Conservation (phyloP, 2,888 invertebrate species). For the Arge pagana region DNA sequence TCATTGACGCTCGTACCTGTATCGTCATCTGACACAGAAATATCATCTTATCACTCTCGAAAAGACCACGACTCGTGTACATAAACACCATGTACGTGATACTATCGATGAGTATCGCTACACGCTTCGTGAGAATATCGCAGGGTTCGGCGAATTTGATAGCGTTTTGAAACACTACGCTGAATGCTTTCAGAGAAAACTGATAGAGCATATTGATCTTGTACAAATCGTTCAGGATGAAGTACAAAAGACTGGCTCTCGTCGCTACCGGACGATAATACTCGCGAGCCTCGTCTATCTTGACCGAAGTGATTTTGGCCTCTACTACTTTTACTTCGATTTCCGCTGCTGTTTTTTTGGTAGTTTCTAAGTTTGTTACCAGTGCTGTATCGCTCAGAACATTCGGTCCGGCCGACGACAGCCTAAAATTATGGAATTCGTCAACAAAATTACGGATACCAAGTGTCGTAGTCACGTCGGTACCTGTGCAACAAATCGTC, state of each 20-base stretch:
- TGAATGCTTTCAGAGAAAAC: conserved; percentile 93
- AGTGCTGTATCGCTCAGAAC: conserved; percentile 88
- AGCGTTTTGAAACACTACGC: conserved; percentile 87
- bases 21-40: conserved; percentile 86
- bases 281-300: conserved; percentile 91
- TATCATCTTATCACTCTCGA: conserved; percentile 89
- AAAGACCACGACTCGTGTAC: conserved; percentile 88
- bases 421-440: conserved; percentile 54
- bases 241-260: conserved; percentile 88
- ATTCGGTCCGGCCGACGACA: conserved; percentile 90
- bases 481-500: conserved; percentile 78
- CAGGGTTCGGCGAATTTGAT: conserved; percentile 70
- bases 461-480: not conserved
- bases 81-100: conserved; percentile 86
- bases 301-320: conserved; percentile 81
- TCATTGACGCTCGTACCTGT: conserved; percentile 73
- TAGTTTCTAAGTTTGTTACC: conserved; percentile 90
- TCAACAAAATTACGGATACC: too few species aligned
- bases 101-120: conserved; percentile 79
- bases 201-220: conserved; percentile 96
- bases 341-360: conserved; percentile 90
- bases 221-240: conserved; percentile 88
- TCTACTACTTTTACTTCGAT: conserved; percentile 86
- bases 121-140: conserved; percentile 73
- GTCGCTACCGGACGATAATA: conserved; percentile 85